phyloP scores from a whole-genome alignment of 1,140 invertebrate species.

The Aphelenchoides besseyi region DNA sequence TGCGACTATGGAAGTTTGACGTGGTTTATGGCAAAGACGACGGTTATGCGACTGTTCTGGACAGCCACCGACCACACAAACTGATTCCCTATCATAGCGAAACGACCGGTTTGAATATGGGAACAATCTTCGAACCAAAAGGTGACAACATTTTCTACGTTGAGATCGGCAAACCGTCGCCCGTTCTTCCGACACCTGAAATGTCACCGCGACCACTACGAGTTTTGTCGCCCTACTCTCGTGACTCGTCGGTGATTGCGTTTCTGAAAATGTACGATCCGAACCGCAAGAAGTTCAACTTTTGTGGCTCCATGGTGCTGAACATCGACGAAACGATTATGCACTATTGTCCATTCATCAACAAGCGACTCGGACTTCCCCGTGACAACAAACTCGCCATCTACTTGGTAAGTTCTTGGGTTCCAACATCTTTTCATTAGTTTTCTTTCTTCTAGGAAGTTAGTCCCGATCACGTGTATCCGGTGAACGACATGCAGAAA shows the following conservation, averaged over 20 bases:
- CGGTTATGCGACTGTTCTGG: neutral
- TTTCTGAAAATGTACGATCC: conserved; percentile 50
- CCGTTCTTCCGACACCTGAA: neutral
- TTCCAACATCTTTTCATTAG: neutral
- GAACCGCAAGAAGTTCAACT: conserved; percentile 32
- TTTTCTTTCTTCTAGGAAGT: conserved; percentile 30
- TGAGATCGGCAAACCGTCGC: conserved; percentile 23
- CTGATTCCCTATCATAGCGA: neutral
- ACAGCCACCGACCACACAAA: neutral
- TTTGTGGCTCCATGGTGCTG: conserved; percentile 38
- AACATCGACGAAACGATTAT: conserved; percentile 21
- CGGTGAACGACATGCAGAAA: conserved; percentile 16
- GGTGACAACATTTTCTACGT: conserved; percentile 39
- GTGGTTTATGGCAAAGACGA: conserved; percentile 20
- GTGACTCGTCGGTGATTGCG: conserved; percentile 30
- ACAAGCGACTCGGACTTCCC: conserved; percentile 34
- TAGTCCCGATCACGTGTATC: conserved; percentile 6
- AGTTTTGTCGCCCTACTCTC: conserved; percentile 28
- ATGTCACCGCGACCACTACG: neutral
- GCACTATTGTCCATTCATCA: conserved; percentile 26
- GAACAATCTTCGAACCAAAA: conserved; percentile 9
- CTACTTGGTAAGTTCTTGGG: conserved; percentile 39
- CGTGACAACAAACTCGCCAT: conserved; percentile 36
- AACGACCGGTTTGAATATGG: neutral
- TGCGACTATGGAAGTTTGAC: conserved; percentile 22